Base-by-base conservation (phyloP, 2,113 vertebrate genomes). In the Poicephalus meyeri region DNA sequence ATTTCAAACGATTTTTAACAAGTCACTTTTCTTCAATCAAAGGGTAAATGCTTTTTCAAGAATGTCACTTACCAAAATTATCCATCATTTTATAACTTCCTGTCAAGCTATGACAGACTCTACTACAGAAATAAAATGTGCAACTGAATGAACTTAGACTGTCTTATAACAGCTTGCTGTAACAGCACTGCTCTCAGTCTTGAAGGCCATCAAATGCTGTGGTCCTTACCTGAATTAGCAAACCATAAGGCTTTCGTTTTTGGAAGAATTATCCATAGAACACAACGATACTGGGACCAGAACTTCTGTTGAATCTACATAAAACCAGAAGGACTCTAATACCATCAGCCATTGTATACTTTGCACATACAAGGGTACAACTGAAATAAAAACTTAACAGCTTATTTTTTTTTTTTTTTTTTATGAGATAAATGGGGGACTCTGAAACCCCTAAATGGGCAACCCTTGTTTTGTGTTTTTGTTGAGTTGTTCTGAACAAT, bases 1-100 rank as follows among this genome's bases (percentile, higher is more conserved):
- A 80, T 87, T 91, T 93, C 69, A 91, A 91, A 92, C 78, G 89
- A 78, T 87, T 95, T 92, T 84, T 91, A 96, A 66, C 64, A 92
- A 85, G 60, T n/a, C 10, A 60, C 56, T 94, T 95, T 94, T 84
- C 41, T 82, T 82, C 66, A 69, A 61, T 85, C 46, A 95, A 66
- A 78, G 33, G 29, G 20, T 21, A 93, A 88, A 93, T 71, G 11
- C 26, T 80, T 86, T 96, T 90, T 74, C 49, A 93, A 66, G 46
- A 91, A 86, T 37, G 53, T 63, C 76, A 80, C 11, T 84, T 37
- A 83, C 19, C 69, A 78, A 78, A 92, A 86, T 93, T 88, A 88
- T 53, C 39, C 37, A 77, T 73, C 33, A 60, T 83, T 91, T 93
- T 83, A 68, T 21, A 77, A 42, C 70, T 87, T 86, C 35, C 55